phyloP scores from a whole-genome alignment of 2,113 vertebrate genomes.

The Platanista minor region DNA sequence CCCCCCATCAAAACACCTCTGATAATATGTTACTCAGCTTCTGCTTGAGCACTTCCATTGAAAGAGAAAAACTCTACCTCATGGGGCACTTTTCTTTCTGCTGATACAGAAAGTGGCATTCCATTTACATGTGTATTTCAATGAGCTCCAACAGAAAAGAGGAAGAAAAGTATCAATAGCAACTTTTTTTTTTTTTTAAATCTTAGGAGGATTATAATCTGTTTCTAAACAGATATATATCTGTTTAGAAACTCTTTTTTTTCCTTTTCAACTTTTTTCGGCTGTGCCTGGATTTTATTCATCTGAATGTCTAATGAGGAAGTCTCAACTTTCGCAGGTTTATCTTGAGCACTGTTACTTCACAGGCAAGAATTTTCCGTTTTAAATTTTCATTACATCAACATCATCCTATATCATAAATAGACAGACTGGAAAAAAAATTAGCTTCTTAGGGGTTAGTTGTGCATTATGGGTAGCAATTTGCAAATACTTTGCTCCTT shows the following conservation, averaged over 20 bases:
- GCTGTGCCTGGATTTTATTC: not conserved
- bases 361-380: slow-evolving; percentile 44
- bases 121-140: not conserved
- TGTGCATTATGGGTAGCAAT: slow-evolving; percentile 76
- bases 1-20: not conserved
- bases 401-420: slow-evolving; percentile 62
- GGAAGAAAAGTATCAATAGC: not conserved
- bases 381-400: slow-evolving; percentile 61
- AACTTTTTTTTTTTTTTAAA: not conserved
- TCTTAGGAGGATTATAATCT: slow-evolving; percentile 3
- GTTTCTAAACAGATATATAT: not conserved
- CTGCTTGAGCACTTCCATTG: not conserved
- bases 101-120: not conserved
- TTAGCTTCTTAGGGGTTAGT: slow-evolving; percentile 56
- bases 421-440: not conserved
- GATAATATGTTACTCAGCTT: not conserved
- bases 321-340: not conserved
- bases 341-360: not conserved
- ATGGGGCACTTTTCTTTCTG: not conserved
- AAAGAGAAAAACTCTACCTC: not conserved
- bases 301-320: slow-evolving; percentile 44
- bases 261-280: not conserved
- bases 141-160: not conserved
- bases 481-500: slow-evolving; percentile 55
- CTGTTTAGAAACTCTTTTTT: not conserved